Base-by-base conservation (phyloP, 2,113 vertebrate species). In the Actenoides lindsayi region DNA sequence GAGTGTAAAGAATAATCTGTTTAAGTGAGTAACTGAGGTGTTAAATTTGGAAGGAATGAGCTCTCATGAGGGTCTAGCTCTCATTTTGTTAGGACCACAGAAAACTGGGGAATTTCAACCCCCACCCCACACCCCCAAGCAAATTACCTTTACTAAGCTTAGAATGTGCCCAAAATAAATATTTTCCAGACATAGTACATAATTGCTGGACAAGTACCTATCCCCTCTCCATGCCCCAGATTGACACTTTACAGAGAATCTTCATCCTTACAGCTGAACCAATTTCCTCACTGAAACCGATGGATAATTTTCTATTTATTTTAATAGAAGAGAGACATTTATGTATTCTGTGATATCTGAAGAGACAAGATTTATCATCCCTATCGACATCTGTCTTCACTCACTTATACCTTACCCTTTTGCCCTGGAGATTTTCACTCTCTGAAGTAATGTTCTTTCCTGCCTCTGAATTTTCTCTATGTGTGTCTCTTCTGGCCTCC, bases 71-170 rank as follows among this genome's bases (percentile, higher is more conserved):
- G 18, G 33, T 78, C n/a, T 31, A 84, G 15, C n/a, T 87, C n/a
- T 56, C 25, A 9, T 46, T 64, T 77, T 71, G 19, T 75, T 68
- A 44, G 6, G 24, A 30, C 10, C 53, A 67, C 8, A 51, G 57
- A 59, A 64, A 51, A 41, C 5, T 30, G 13, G 10, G 18, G 28
- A 64, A 84, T 63, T 84, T 64, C 42, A 35, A 7, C 33, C 3
- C 44, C 24, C 14, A 13, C 5, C 6, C 2, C 6, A 17, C 25
- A 18, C 10, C 17, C 6, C 13, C 44, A 42, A 70, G 25, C 0
- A 1, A 56, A 87, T 67, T 74, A 35, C 10, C 15, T 59, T 54
- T 28, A 46, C 31, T 42, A 56, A 70, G 60, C 18, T 68, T 60
- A 12, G 12, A 89, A 27, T 13, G 63, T 16, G 8, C 27, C 17